Percentiles rank a stretch among this genome's conserved stretches.
These are phyloP conservation scores for Drosophila nikananu DNA, from an alignment of 1,140 invertebrate species.

Conservation along the genomic window DNA sequence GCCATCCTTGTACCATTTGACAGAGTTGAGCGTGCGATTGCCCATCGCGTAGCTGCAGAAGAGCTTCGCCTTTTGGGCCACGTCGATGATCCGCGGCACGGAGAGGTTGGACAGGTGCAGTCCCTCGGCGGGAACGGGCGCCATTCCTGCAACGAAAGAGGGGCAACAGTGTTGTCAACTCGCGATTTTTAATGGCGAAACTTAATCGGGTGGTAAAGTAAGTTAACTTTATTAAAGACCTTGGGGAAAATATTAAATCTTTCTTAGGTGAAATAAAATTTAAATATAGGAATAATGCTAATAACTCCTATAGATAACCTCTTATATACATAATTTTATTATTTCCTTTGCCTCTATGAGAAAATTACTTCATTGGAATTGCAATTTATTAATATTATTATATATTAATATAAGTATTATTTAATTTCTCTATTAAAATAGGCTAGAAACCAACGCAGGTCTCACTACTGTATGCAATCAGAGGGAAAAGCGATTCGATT, in stretches of 20 bases:
- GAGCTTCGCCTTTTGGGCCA: constrained; percentile 86
- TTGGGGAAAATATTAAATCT: background rate
- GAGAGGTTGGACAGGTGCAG: constrained; percentile 80
- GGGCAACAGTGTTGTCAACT: constrained; percentile 2
- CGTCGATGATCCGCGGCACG: constrained; percentile 86
- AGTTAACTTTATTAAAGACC: background rate
- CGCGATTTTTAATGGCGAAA: background rate
- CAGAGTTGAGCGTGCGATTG: constrained; percentile 90
- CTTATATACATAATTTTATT: background rate
- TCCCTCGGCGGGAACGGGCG: constrained; percentile 60
- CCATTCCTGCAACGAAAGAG: constrained; percentile 59
- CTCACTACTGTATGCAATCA: constrained; percentile 2
- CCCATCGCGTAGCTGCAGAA: constrained; percentile 87
- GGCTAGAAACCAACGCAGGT: background rate
- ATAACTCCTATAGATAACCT: rapidly evolving
- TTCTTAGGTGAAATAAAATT: no score
- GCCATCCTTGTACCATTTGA: constrained; percentile 93
- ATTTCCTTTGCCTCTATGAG: background rate
- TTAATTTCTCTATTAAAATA: background rate
- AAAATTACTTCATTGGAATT: background rate
- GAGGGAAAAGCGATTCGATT: constrained; percentile 14
- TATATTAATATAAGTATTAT: background rate
- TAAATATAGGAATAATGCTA: background rate
- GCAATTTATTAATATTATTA: background rate
- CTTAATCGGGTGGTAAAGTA: background rate